phyloP scores from a whole-genome alignment of 1,140 invertebrate species.

The Drosophila dunni region DNA sequence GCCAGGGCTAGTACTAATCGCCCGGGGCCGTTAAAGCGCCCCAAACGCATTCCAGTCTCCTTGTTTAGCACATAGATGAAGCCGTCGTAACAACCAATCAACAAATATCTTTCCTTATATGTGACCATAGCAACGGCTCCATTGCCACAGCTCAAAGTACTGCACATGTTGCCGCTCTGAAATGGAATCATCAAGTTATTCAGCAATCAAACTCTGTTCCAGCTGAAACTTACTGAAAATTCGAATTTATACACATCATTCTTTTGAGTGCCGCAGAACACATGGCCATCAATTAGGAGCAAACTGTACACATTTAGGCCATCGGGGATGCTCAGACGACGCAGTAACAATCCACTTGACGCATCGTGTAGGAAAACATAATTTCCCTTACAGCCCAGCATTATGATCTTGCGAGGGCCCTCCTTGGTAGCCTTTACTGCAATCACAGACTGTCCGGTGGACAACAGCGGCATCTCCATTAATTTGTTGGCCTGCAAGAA shows the following conservation, averaged over 20 bases:
- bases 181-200: neutral
- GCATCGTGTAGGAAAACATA: constrained; percentile 89
- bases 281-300: constrained; percentile 87
- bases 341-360: constrained; percentile 87
- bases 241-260: constrained; percentile 88
- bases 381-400: constrained; percentile 88
- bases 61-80: constrained; percentile 89
- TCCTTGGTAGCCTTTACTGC: constrained; percentile 89
- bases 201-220: neutral
- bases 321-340: constrained; percentile 86
- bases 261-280: constrained; percentile 89
- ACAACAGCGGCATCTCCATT: constrained; percentile 51
- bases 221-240: constrained; percentile 86
- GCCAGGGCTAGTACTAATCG: constrained; percentile 88
- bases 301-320: constrained; percentile 89
- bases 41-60: constrained; percentile 77
- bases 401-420: constrained; percentile 88
- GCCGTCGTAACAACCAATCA: constrained; percentile 90
- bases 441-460: constrained; percentile 86
- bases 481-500: constrained; percentile 64
- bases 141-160: constrained; percentile 87
- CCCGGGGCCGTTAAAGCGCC: constrained; percentile 87
- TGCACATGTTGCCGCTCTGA: constrained; percentile 87
- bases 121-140: constrained; percentile 88
- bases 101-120: constrained; percentile 86